Evolutionary conservation across 2,888 invertebrate genomes (phyloP).

Genomic region (Diploptera punctata): DNA sequence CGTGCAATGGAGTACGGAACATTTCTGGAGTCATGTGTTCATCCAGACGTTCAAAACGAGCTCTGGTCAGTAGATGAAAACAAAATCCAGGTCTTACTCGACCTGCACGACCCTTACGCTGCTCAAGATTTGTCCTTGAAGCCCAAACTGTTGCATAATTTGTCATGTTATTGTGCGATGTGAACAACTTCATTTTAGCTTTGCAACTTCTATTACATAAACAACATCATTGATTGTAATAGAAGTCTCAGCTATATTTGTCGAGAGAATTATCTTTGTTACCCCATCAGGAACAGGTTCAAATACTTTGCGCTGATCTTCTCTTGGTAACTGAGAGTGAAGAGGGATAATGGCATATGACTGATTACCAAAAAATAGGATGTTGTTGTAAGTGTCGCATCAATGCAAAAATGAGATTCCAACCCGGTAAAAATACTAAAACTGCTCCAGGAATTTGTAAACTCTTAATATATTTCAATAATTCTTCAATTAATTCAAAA

Average conservation of each 20-base stretch:
- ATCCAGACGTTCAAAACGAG: conserved; percentile 75
- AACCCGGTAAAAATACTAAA: conserved; percentile 93
- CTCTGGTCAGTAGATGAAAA: conserved; percentile 87
- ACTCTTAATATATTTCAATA: conserved; percentile 66
- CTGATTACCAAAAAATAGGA: conserved; percentile 68
- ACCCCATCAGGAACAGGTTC: conserved; percentile 82
- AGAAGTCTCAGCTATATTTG: conserved; percentile 98
- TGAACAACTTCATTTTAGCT: conserved; percentile 96
- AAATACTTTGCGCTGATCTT: conserved; percentile 94
- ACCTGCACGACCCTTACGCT: conserved; percentile 94
- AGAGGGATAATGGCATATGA: conserved; percentile 85
- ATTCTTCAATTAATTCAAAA: conserved; percentile 88
- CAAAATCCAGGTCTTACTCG: conserved; percentile 93
- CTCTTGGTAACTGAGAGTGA: conserved; percentile 96
- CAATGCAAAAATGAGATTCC: conserved; percentile 95
- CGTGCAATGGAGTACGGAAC: conserved; percentile 96
- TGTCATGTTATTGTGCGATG: conserved; percentile 98
- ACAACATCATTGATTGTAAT: conserved; percentile 99
- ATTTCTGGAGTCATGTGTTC: conserved; percentile 97
- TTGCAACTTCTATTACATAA: conserved; percentile 97
- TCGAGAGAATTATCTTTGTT: conserved; percentile 94
- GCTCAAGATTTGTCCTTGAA: conserved; percentile 92
- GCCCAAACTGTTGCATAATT: conserved; percentile 98
- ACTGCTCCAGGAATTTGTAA: conserved; percentile 82
- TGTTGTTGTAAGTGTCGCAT: conserved; percentile 84